Evolutionary conservation across 1,140 invertebrate genomes (phyloP).

Genomic region (Drosophila takahashii): DNA sequence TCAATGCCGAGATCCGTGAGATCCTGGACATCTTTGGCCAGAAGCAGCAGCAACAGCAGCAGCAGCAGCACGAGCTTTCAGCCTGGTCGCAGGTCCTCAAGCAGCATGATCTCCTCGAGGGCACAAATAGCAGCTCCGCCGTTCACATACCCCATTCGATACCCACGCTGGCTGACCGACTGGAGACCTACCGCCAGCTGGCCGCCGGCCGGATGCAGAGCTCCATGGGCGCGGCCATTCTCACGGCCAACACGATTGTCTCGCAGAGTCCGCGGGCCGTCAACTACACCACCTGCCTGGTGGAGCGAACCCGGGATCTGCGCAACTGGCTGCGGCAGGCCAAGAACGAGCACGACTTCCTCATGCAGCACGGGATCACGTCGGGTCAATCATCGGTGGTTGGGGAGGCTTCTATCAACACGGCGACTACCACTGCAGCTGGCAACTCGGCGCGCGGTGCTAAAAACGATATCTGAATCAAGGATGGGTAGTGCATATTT

Average conservation of each 20-base stretch:
- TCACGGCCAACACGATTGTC: constrained; percentile 85
- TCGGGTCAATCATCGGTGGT: background rate
- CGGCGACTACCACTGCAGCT: background rate
- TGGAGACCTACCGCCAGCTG: constrained; percentile 86
- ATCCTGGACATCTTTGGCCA: constrained; percentile 89
- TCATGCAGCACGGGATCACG: constrained; percentile 41
- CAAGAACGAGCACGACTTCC: constrained; percentile 78
- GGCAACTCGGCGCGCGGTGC: constrained; percentile 3
- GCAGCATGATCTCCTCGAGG: constrained; percentile 27
- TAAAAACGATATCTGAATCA: constrained; percentile 27
- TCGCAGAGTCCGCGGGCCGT: constrained; percentile 85
- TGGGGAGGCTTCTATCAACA: constrained; percentile 2
- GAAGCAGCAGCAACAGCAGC: constrained; percentile 85
- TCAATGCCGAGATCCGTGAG: constrained; percentile 90
- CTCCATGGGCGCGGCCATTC: constrained; percentile 68
- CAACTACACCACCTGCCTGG: constrained; percentile 86
- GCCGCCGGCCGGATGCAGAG: constrained; percentile 76
- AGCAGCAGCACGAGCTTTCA: constrained; percentile 85
- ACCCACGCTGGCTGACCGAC: constrained; percentile 85
- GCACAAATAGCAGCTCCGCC: background rate
- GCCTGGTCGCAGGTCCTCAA: constrained; percentile 86
- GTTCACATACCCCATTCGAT: constrained; percentile 84
- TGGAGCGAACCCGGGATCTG: constrained; percentile 88
- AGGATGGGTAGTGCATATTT: constrained; percentile 17
- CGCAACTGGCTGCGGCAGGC: constrained; percentile 87